Conservation (phyloP, 2,113 vertebrate genomes). For the Nerophis ophidion region DNA sequence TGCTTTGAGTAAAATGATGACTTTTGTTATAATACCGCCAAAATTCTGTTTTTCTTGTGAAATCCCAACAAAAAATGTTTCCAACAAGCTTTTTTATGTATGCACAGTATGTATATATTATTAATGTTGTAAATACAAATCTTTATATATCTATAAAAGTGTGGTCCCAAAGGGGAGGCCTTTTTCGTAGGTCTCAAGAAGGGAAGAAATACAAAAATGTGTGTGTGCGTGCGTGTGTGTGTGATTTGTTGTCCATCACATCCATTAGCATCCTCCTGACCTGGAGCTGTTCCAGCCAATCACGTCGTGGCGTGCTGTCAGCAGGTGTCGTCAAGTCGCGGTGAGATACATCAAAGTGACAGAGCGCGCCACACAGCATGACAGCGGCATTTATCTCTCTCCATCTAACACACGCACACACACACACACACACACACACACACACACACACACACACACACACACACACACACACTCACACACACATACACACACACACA, state of each 20-base stretch:
- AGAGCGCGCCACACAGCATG: slow-evolving; percentile 52
- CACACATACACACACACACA: slow-evolving; percentile 7
- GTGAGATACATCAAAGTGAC: slow-evolving; percentile 70
- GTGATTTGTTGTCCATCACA: slow-evolving; percentile 58
- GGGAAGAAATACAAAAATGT: not conserved
- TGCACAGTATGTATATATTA: too few species aligned
- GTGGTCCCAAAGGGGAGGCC: too few species aligned
- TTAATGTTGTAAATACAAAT: too few species aligned
- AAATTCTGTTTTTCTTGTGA: too few species aligned
- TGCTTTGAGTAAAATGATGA: too few species aligned
- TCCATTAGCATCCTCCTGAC: slow-evolving; percentile 66
- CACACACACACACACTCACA: not conserved
- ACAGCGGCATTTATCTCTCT: slow-evolving; percentile 66
- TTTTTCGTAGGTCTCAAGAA: too few species aligned
- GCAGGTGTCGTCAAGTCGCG: slow-evolving; percentile 65
- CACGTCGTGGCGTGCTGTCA: slow-evolving; percentile 59
- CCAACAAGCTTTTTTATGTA: too few species aligned
- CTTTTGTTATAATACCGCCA: too few species aligned
- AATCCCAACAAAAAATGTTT: too few species aligned
- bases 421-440: not conserved
- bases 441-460: slow-evolving; percentile 4
- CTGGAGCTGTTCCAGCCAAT: slow-evolving; percentile 65
- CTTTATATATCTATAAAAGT: too few species aligned
- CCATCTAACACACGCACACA: slow-evolving; percentile 4
- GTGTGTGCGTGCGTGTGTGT: slow-evolving; percentile 10